Evolutionary conservation across 2,888 invertebrate genomes (phyloP).

Genomic region (Cantharis flavilabris): DNA sequence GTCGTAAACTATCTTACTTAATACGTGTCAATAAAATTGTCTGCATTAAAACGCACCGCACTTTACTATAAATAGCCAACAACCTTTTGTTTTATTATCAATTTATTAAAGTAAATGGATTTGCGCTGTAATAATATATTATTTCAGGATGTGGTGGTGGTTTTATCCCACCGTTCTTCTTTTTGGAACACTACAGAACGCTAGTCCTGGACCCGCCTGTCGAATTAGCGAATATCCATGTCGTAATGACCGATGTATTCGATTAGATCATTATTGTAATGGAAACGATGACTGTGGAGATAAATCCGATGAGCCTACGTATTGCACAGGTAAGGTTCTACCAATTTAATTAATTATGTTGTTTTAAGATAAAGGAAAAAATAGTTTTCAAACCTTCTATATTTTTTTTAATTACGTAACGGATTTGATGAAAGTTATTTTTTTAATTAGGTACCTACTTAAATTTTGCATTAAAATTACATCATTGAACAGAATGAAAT

Average conservation of each 20-base stretch:
- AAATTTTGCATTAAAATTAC: no score
- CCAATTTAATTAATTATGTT: neutral
- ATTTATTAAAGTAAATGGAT: neutral
- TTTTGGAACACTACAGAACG: slow-evolving; percentile 28
- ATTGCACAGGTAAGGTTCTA: slow-evolving; percentile 70
- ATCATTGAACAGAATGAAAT: no score
- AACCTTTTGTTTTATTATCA: neutral
- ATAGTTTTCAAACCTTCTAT: no score
- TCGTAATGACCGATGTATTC: slow-evolving; percentile 75
- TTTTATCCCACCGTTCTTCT: slow-evolving; percentile 32
- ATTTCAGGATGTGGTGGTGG: slow-evolving; percentile 48
- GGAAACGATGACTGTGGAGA: slow-evolving; percentile 84
- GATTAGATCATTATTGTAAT: slow-evolving; percentile 85
- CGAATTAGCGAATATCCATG: slow-evolving; percentile 79
- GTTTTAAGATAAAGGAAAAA: no score
- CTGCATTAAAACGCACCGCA: neutral
- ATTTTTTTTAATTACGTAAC: no score
- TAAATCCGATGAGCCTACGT: slow-evolving; percentile 81
- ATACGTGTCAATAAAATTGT: neutral
- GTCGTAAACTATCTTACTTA: neutral
- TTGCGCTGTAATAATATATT: slow-evolving; percentile 13
- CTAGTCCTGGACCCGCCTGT: slow-evolving; percentile 63
- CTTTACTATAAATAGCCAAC: neutral
- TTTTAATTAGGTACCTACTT: no score
- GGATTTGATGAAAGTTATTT: no score